Conservation (phyloP, 2,113 vertebrate species). For the Syngnathus typhle region DNA sequence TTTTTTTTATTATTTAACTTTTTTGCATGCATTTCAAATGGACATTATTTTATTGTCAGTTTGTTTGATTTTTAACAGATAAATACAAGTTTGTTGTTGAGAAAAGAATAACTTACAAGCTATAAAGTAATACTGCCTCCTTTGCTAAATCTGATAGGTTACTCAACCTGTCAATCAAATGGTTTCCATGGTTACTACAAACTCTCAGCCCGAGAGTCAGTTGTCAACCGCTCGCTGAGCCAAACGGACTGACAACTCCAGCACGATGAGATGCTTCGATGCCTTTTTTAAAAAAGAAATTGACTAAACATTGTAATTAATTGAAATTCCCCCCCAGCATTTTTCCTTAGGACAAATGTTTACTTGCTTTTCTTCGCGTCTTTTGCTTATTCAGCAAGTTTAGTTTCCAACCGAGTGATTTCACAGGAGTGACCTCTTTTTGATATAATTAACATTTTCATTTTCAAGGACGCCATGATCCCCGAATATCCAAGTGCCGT, state of each 20-base stretch:
- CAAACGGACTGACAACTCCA: background rate
- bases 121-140: background rate
- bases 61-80: too few relatives aligned
- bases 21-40: background rate
- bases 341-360: background rate
- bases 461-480: slow-evolving; percentile 56
- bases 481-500: slow-evolving; percentile 47
- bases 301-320: background rate
- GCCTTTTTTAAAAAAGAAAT: too few relatives aligned
- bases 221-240: background rate
- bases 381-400: background rate
- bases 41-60: too few relatives aligned
- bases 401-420: background rate
- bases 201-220: background rate
- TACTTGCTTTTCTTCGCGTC: background rate
- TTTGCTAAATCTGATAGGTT: background rate
- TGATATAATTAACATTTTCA: background rate
- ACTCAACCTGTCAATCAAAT: background rate
- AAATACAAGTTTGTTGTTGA: background rate
- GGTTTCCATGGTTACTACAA: slow-evolving; percentile 9
- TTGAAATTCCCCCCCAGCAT: background rate
- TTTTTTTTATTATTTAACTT: background rate
- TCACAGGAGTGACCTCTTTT: background rate
- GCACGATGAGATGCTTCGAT: background rate
- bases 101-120: too few relatives aligned